Evolutionary conservation across 2,888 invertebrate genomes (phyloP).

Genomic region (Acrobasis consociella): DNA sequence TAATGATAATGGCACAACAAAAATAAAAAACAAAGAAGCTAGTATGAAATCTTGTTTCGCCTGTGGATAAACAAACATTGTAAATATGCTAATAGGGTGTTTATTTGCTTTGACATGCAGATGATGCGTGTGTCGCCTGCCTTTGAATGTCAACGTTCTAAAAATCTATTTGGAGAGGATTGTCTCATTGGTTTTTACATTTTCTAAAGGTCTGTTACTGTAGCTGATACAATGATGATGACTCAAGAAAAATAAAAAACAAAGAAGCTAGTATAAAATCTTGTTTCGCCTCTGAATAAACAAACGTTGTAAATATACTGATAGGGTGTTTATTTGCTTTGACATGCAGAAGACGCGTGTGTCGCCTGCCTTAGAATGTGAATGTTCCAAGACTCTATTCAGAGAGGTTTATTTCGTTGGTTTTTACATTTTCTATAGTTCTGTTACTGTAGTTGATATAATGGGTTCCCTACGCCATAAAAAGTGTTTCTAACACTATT

Average conservation of each 20-base stretch:
- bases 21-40: background rate
- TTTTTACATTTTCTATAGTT: too few relatives aligned
- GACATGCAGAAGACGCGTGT: background rate
- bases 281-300: background rate
- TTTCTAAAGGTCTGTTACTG: too few relatives aligned
- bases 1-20: too few relatives aligned
- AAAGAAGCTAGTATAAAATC: background rate
- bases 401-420: background rate
- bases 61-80: background rate
- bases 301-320: conserved; percentile 3
- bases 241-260: background rate
- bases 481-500: too few relatives aligned
- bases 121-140: background rate
- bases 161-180: background rate
- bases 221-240: too few relatives aligned
- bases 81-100: conserved; percentile 7
- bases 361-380: background rate
- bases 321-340: background rate
- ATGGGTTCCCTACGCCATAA: too few relatives aligned
- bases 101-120: conserved; percentile 13
- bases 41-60: background rate
- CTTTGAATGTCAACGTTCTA: background rate
- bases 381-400: background rate
- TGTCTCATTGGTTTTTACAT: background rate
- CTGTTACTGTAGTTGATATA: too few relatives aligned